phyloP scores from a whole-genome alignment of 2,797 vertebrate species.

The Megaceryle alcyon region DNA sequence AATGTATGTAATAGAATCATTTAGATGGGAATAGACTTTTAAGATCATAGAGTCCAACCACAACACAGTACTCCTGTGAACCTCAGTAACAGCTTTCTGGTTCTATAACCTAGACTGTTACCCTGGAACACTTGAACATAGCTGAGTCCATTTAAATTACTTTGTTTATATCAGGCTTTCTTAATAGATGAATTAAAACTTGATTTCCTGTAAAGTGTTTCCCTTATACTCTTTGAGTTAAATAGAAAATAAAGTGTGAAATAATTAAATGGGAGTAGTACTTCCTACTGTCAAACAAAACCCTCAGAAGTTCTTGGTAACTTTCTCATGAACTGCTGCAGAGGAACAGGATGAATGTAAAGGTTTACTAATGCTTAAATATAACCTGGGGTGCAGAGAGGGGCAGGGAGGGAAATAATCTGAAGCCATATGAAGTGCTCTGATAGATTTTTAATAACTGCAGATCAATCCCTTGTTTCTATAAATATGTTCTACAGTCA shows the following conservation, averaged over 20 bases:
- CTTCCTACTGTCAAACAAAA: background rate
- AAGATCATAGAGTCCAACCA: background rate
- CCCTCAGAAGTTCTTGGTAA: background rate
- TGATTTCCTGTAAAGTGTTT: background rate
- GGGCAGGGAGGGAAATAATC: conserved; percentile 2
- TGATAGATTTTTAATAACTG: conserved; percentile 53
- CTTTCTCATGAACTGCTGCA: background rate
- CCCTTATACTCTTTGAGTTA: background rate
- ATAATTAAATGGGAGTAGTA: background rate
- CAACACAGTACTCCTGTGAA: background rate
- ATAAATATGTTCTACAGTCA: conserved; percentile 72
- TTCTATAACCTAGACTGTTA: background rate
- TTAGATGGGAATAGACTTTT: background rate
- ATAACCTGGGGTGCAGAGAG: background rate
- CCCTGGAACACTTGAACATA: background rate
- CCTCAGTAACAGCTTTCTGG: background rate
- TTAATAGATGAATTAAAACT: background rate
- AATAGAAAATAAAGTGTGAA: background rate
- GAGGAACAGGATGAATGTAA: background rate
- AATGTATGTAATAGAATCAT: background rate
- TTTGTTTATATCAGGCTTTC: background rate
- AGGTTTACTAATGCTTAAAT: background rate
- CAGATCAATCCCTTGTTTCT: conserved; percentile 58
- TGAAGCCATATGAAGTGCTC: background rate
- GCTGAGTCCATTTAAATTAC: background rate